A percentile compares a stretch with the other conserved stretches of the same genome.
Evolutionary conservation across 2,113 vertebrate genomes (phyloP).

Genomic region (Ceyx margarethae): DNA sequence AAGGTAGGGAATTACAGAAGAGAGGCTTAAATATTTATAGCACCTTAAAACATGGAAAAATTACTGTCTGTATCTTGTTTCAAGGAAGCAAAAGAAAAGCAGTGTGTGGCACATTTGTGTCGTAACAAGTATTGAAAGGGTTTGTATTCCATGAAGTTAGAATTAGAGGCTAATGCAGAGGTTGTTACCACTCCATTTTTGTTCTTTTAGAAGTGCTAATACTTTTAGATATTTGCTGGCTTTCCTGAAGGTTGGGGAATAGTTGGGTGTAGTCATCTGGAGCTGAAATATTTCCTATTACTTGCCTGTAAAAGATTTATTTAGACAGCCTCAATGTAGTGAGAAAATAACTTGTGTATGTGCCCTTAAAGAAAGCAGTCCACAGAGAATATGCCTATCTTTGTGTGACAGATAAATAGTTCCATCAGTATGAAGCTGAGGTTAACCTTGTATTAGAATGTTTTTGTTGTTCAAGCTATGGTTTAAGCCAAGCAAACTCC

Average conservation of each 20-base stretch:
- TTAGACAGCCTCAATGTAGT: constrained; percentile 4
- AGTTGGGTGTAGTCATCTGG: constrained; percentile 48
- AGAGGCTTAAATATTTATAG: constrained; percentile 32
- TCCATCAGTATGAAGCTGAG: constrained; percentile 16
- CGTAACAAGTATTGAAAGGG: background rate
- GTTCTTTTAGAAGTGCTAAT: background rate
- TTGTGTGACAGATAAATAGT: constrained; percentile 51
- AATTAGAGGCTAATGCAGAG: background rate
- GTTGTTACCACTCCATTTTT: background rate
- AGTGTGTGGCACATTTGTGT: background rate
- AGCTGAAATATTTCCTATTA: constrained; percentile 61
- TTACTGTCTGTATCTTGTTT: background rate
- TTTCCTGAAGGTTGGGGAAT: constrained; percentile 35
- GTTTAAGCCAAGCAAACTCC: background rate
- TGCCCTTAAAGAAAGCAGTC: constrained; percentile 20
- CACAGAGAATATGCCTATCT: constrained; percentile 32
- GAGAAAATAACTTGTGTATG: constrained; percentile 48
- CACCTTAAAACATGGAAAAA: background rate
- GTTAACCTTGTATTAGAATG: constrained; percentile 37
- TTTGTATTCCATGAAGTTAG: background rate
- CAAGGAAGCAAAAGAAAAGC: background rate
- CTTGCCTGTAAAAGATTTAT: constrained; percentile 50
- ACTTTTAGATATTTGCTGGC: background rate
- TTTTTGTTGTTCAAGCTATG: constrained; percentile 15
- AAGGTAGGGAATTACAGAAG: background rate